Base-by-base conservation (phyloP, 2,797 vertebrate genomes). In the Miichthys miiuy region DNA sequence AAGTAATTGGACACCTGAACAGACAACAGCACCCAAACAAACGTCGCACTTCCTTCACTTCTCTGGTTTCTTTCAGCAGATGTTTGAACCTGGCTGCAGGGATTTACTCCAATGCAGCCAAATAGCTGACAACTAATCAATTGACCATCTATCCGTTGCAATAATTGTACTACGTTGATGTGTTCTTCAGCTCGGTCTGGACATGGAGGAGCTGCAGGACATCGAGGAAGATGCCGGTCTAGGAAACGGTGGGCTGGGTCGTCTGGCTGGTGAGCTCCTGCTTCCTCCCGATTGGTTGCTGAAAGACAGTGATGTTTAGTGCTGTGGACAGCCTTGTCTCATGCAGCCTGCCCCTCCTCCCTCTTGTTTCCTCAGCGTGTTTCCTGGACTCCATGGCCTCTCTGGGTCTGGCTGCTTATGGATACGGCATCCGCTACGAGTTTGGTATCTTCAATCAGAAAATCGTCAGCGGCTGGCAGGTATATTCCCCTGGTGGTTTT, bases 371-470 rank as follows among this genome's bases (percentile, higher is more conserved):
- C 67, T n/a, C 85, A 95, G 94, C 94, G 14, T 95, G 94, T 70
- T 95, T 95, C 75, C 89, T 95, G 79, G 97, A 97, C 93, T 98
- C 97, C 60, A 98, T 98, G 97, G 97, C 97, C 3, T 96, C 97
- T 1, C 91, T 97, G 80, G 97, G 97, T 7, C 90, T 97, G 80
- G 97, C 97, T 6, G 96, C 97, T 10, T 98, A 98, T 0, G 97
- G 97, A 58, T 97, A 98, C 0, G 97, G 97, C 41, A 98, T 98
- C 83, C 97, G 97, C 50, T 97, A 98, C 1, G 97, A 97, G 88
- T 97, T 97, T 8, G 97, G 97, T 51, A 98, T 98, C 88, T 98
- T 98, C 93, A 98, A 97, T 87, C 97, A 98, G 94, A 97, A 96
- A 87, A 95, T 97, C 38, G 83, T 83, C 0, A 93, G 88, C 0